Evolutionary conservation across 2,113 vertebrate species (phyloP).

Genomic region (Oncorhynchus mykiss): DNA sequence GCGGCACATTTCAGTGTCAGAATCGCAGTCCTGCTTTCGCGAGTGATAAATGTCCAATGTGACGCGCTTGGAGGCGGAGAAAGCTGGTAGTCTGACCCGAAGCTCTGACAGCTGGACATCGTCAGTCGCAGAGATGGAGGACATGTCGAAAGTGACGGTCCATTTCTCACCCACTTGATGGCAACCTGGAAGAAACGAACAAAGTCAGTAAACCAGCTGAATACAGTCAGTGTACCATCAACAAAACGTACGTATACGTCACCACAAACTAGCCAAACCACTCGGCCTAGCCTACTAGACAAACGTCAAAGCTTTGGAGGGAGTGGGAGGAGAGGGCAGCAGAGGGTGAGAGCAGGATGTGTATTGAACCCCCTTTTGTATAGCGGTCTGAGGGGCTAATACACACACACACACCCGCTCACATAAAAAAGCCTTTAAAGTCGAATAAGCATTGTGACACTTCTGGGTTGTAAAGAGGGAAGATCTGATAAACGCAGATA

Average conservation of each 20-base stretch:
- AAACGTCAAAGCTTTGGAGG: slow-evolving; percentile 65
- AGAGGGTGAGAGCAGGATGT: slow-evolving; percentile 78
- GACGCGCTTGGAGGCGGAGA: slow-evolving; percentile 42
- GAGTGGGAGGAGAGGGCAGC: slow-evolving; percentile 62
- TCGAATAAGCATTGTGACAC: slow-evolving; percentile 73
- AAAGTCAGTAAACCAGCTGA: not conserved
- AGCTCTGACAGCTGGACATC: slow-evolving; percentile 80
- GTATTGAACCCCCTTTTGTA: slow-evolving; percentile 69
- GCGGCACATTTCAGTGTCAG: slow-evolving; percentile 26
- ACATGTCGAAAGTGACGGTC: slow-evolving; percentile 84
- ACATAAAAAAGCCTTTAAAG: slow-evolving; percentile 77
- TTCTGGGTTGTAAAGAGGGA: slow-evolving; percentile 66
- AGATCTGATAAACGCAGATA: slow-evolving; percentile 60
- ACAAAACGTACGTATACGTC: slow-evolving; percentile 8
- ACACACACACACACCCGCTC: slow-evolving; percentile 72
- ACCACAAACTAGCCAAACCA: slow-evolving; percentile 31
- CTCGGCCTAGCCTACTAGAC: slow-evolving; percentile 67
- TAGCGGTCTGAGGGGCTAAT: slow-evolving; percentile 75
- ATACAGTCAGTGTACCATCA: not conserved
- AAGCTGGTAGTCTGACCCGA: slow-evolving; percentile 65
- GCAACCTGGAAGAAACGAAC: slow-evolving; percentile 68
- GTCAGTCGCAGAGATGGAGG: slow-evolving; percentile 75
- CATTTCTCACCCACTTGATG: slow-evolving; percentile 74
- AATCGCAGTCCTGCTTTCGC: slow-evolving; percentile 48
- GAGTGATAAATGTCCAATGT: slow-evolving; percentile 82